These are phyloP conservation scores for Halocynthia aurantium DNA, from an alignment of 23 tunicate genomes.

Conservation along the genomic window DNA sequence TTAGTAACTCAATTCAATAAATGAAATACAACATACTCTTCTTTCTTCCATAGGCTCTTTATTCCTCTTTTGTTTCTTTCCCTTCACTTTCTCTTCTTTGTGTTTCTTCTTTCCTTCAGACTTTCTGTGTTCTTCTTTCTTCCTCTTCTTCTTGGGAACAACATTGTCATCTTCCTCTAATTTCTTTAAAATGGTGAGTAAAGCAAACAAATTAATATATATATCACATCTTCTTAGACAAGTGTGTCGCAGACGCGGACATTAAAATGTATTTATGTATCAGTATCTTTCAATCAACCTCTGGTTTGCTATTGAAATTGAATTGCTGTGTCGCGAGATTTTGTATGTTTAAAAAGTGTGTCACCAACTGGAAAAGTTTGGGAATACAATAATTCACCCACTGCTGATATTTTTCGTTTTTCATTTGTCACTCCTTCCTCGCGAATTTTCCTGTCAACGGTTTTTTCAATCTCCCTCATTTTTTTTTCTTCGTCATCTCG, in stretches of 20 bases:
- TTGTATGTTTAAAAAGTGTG: too few species aligned
- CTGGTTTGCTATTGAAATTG: too few species aligned
- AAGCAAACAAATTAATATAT: too few species aligned
- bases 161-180: constrained; percentile 7
- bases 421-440: constrained; percentile 25
- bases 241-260: too few species aligned
- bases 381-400: too few species aligned
- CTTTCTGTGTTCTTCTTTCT: constrained; percentile 21
- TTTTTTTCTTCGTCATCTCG: constrained; percentile 62
- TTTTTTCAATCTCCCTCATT: constrained; percentile 84
- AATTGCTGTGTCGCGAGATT: too few species aligned
- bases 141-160: constrained; percentile 6
- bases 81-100: constrained; percentile 30
- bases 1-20: too few species aligned
- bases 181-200: neutral
- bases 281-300: too few species aligned
- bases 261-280: too few species aligned
- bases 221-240: too few species aligned
- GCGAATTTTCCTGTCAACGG: constrained; percentile 31
- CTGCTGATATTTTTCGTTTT: neutral
- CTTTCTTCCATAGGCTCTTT: constrained; percentile 8
- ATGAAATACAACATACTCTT: neutral
- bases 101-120: constrained; percentile 13
- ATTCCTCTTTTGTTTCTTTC: constrained; percentile 25
- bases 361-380: too few species aligned